Conservation (phyloP, 2,113 vertebrate species). For the Chiloscyllium plagiosum region DNA sequence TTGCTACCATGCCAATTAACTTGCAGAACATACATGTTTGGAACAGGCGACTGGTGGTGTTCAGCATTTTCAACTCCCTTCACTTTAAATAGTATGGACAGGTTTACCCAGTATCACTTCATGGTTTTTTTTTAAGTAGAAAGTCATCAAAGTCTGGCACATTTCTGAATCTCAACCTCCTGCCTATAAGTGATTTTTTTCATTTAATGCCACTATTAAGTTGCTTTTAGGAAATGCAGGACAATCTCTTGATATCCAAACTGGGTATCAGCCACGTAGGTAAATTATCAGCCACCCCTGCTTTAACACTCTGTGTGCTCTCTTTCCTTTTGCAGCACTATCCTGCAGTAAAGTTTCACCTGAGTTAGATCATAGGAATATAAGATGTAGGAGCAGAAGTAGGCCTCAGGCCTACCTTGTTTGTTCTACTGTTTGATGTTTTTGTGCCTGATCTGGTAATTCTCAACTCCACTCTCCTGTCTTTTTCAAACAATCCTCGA, state of each 20-base stretch:
- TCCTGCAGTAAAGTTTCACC: not conserved
- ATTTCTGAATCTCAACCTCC: not conserved
- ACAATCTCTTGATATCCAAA: not conserved
- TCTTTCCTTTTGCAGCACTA: not conserved
- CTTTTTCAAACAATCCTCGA: no score
- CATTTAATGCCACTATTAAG: not conserved
- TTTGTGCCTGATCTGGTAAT: no score
- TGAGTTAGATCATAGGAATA: no score
- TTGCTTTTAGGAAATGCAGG: not conserved
- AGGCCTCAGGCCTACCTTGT: no score
- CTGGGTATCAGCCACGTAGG: not conserved
- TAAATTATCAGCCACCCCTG: not conserved
- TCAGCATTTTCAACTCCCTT: slow-evolving; percentile 8
- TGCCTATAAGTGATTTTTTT: not conserved
- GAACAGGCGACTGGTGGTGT: not conserved
- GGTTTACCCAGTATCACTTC: not conserved
- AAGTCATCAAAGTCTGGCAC: not conserved
- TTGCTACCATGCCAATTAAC: not conserved
- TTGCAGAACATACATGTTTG: not conserved
- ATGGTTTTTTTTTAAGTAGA: not conserved
- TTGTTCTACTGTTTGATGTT: no score
- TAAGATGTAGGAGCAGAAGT: no score
- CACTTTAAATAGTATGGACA: not conserved
- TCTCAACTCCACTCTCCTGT: no score
- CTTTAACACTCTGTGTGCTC: not conserved